Conservation (phyloP, 2,113 vertebrate genomes). For the Centrocercus urophasianus region DNA sequence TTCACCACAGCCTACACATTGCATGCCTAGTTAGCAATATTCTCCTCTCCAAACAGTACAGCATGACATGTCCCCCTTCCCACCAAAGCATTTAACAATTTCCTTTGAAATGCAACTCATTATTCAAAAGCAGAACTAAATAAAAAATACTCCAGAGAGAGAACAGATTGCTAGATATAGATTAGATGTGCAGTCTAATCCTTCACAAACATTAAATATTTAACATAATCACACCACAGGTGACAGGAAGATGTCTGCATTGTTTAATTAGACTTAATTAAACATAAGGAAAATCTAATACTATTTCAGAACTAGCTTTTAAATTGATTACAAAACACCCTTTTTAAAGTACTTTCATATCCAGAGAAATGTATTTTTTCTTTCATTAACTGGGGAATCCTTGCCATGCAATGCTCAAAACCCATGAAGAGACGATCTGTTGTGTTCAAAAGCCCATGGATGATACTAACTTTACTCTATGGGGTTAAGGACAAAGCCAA, state of each 20-base stretch:
- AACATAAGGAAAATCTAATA: conserved; percentile 77
- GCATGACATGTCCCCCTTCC: background rate
- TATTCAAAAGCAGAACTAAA: conserved; percentile 74
- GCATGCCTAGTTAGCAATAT: background rate
- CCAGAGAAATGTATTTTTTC: background rate
- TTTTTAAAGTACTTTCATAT: conserved; percentile 32
- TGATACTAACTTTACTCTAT: background rate
- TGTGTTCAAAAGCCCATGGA: conserved; percentile 34
- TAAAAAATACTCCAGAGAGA: conserved; percentile 77
- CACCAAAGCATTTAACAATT: conserved; percentile 38
- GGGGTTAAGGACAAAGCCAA: conserved; percentile 60
- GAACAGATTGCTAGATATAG: conserved; percentile 81
- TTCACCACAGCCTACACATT: accelerated
- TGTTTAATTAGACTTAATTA: conserved; percentile 85
- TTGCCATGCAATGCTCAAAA: background rate
- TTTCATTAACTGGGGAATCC: background rate
- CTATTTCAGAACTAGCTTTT: conserved; percentile 69
- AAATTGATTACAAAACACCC: conserved; percentile 66
- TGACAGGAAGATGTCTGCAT: conserved; percentile 78
- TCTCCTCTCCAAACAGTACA: background rate
- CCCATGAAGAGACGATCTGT: conserved; percentile 4
- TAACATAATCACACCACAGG: conserved; percentile 78
- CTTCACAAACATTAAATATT: conserved; percentile 83
- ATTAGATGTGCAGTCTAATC: conserved; percentile 78
- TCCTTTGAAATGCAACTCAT: conserved; percentile 73